Base-by-base conservation (phyloP, 2,888 invertebrate genomes). In the Aspidapion aeneum region DNA sequence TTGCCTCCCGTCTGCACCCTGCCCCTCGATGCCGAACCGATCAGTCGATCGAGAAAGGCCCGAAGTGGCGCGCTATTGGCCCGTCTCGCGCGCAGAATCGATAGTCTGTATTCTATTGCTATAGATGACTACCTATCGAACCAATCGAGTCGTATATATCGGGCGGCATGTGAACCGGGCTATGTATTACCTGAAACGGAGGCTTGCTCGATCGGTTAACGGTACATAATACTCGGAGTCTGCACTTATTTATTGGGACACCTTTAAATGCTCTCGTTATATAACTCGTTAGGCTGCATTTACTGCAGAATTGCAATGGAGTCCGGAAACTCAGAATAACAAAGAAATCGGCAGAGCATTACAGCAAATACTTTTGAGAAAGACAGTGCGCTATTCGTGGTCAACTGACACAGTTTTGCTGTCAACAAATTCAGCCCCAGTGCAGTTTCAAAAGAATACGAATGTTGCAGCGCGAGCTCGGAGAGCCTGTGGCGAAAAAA, bases 31-130 rank as follows among this genome's bases (percentile, higher is more conserved):
- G 21, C 22, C 55, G 62, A 65, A 65, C 65, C 65, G 65, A 65
- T 65, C 66, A 63, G 56, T 21, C 56, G 19, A 56, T 56, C 19
- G 56, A 20, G 18, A 35, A 35, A 35, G 35, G 12, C 5, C 65
- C 65, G 58, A 63, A 61, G 59, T 62, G 61, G 49, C 57, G 63
- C 54, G 65, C 71, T 84, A 86, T 86, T 84, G 86, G 85, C 82
- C 83, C 80, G 48, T 57, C 74, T 73, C 78, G 70, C 68, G 84
- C 85, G 84, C 85, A 84, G 81, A 84, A 85, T 85, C 84, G 85
- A 85, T 83, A 83, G 83, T 78, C 61, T 60, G 62, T 63, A 63
- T 67, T 67, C 67, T 67, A 79, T 80, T 80, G 80, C 80, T 80
- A 80, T 80, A 80, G 80, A 80, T 80, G 80, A 78, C 77, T 79